Percentiles rank a stretch among this genome's conserved stretches.
Evolutionary conservation across 2,888 invertebrate species (phyloP).

Genomic region (Volucella inanis): DNA sequence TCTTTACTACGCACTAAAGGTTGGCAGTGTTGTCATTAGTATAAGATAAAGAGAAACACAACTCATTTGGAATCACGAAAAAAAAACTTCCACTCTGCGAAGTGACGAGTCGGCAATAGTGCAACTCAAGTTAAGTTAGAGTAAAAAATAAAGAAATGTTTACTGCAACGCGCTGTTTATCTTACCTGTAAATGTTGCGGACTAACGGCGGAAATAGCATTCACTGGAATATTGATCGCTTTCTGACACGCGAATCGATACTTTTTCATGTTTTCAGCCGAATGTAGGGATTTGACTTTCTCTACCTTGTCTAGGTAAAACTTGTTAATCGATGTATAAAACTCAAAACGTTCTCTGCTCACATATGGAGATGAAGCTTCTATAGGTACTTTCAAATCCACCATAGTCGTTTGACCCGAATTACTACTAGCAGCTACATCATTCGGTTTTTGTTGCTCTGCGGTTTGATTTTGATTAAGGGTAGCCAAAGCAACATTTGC

Average conservation of each 20-base stretch:
- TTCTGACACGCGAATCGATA: constrained; percentile 93
- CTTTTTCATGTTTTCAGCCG: constrained; percentile 87
- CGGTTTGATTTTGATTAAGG: constrained; percentile 16
- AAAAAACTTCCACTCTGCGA: no score
- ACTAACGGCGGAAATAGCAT: constrained; percentile 91
- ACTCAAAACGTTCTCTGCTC: constrained; percentile 84
- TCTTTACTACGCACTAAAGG: no score
- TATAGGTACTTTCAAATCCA: constrained; percentile 38
- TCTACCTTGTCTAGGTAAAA: constrained; percentile 86
- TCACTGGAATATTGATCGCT: constrained; percentile 93
- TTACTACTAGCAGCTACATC: constrained; percentile 67
- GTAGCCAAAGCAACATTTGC: constrained; percentile 57
- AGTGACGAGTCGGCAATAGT: no score
- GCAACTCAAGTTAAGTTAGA: no score
- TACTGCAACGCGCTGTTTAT: background rate
- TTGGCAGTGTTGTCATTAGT: no score
- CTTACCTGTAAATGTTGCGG: constrained; percentile 85
- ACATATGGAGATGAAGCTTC: constrained; percentile 81
- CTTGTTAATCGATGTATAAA: constrained; percentile 85
- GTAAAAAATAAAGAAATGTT: no score
- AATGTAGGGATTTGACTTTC: constrained; percentile 85
- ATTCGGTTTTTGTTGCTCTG: constrained; percentile 9
- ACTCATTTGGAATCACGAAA: no score
- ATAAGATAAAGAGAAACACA: no score
- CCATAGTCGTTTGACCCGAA: background rate